Evolutionary conservation across 2,113 vertebrate genomes (phyloP).

Genomic region (Falcunculus frontatus): DNA sequence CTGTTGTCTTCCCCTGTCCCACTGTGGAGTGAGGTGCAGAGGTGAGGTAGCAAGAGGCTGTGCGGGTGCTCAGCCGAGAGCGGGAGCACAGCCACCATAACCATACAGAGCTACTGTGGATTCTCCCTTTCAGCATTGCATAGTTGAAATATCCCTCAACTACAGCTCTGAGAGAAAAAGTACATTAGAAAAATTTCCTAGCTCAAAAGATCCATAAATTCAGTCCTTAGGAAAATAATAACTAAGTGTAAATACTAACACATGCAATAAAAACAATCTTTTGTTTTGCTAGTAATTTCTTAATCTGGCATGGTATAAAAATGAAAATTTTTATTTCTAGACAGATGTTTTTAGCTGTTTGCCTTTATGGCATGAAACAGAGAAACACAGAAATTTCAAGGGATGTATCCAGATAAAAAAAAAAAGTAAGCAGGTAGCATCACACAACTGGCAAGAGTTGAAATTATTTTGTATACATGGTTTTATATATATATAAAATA

Average conservation of each 20-base stretch:
- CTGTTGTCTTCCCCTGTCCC: background rate
- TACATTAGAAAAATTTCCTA: background rate
- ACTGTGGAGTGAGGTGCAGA: background rate
- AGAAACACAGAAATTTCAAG: background rate
- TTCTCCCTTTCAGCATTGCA: background rate
- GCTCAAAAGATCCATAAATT: background rate
- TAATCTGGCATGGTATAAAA: background rate
- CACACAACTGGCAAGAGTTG: background rate
- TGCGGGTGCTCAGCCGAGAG: background rate
- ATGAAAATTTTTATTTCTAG: background rate
- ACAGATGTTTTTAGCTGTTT: background rate
- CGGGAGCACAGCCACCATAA: background rate
- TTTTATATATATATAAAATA: background rate
- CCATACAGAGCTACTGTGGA: background rate
- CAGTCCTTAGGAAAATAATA: background rate
- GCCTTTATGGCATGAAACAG: background rate
- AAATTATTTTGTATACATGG: background rate
- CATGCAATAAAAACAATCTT: background rate
- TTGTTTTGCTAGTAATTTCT: background rate
- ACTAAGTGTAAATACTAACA: background rate
- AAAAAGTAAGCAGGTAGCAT: background rate
- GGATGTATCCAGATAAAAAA: background rate
- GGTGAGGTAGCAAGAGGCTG: accelerated
- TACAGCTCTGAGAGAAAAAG: background rate
- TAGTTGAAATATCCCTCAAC: background rate